Evolutionary conservation across 2,888 invertebrate genomes (phyloP).

Genomic region (Xylocampa areola): DNA sequence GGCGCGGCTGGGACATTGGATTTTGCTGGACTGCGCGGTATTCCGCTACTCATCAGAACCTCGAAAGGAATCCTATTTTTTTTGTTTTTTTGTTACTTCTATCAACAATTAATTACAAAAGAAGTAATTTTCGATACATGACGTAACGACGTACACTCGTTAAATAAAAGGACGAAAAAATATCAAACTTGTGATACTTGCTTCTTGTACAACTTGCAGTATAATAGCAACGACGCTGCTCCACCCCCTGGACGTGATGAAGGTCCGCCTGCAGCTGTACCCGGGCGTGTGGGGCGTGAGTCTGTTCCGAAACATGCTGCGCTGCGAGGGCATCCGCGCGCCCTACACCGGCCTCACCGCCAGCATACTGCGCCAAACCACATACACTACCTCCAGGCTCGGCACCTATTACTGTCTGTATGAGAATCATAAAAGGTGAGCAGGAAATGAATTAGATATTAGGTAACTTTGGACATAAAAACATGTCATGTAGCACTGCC

Average conservation of each 20-base stretch:
- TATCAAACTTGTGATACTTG: too few relatives aligned
- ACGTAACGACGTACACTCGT: too few relatives aligned
- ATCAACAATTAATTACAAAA: too few relatives aligned
- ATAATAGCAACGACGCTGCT: constrained; percentile 97
- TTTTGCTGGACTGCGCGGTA: too few relatives aligned
- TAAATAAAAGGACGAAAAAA: too few relatives aligned
- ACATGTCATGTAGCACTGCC: too few relatives aligned
- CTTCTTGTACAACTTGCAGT: constrained; percentile 85
- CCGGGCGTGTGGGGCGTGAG: constrained; percentile 93
- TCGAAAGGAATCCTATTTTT: too few relatives aligned
- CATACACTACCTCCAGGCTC: constrained; percentile 97
- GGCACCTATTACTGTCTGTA: constrained; percentile 96
- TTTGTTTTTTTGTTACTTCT: too few relatives aligned
- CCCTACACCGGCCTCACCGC: constrained; percentile 97
- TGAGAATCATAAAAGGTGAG: constrained; percentile 91
- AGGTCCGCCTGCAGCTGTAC: constrained; percentile 98
- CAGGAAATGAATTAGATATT: background rate
- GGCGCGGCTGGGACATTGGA: too few relatives aligned
- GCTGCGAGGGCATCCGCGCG: constrained; percentile 94
- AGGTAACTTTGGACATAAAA: too few relatives aligned
- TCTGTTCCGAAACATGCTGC: constrained; percentile 91
- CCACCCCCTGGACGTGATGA: constrained; percentile 98
- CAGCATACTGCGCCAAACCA: constrained; percentile 97
- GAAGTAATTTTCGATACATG: too few relatives aligned
- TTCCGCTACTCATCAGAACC: too few relatives aligned